phyloP scores from a whole-genome alignment of 2,113 vertebrate species.

The Notechis scutatus region DNA sequence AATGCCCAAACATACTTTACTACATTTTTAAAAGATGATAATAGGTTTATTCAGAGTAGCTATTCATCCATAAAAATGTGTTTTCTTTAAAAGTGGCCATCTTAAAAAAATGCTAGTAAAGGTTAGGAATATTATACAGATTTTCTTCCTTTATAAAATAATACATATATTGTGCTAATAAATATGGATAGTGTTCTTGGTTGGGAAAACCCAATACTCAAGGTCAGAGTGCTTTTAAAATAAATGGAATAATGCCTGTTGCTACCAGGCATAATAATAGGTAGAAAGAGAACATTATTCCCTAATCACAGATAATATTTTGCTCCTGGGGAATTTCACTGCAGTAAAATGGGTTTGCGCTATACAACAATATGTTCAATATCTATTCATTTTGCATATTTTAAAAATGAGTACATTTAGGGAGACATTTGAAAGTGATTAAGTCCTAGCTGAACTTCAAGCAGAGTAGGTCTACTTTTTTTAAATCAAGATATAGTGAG shows the following conservation, averaged over 20 bases:
- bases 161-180: neutral
- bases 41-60: neutral
- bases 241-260: neutral
- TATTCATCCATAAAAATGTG: neutral
- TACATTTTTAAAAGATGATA: neutral
- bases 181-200: neutral
- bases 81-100: neutral
- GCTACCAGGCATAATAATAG: neutral
- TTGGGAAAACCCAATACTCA: neutral
- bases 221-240: neutral
- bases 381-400: neutral
- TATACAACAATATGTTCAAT: neutral
- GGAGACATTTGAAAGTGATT: conserved; percentile 11
- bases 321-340: neutral
- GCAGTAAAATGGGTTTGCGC: neutral
- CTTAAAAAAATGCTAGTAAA: neutral
- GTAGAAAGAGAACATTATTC: neutral
- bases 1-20: neutral
- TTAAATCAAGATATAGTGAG: neutral
- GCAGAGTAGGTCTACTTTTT: neutral
- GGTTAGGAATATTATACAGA: neutral
- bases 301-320: conserved; percentile 1
- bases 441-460: conserved; percentile 1
- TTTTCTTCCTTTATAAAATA: neutral
- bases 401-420: neutral